Evolutionary conservation across 2,797 vertebrate species (phyloP), one percentile per base, ranked within the genome.

Genomic region (Cygnus olor): DNA sequence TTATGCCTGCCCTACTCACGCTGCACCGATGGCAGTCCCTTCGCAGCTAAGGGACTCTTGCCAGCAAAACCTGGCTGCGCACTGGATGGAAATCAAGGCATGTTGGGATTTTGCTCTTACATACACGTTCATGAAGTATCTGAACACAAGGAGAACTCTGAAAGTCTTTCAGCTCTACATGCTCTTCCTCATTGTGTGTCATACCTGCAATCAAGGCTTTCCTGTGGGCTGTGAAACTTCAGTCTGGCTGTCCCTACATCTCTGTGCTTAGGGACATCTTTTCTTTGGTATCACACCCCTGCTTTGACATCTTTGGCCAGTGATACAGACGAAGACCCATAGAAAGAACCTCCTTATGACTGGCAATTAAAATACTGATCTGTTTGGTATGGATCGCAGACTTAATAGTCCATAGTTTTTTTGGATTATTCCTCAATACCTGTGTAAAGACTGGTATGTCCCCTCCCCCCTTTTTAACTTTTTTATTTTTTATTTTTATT

Each of bases 151-250:
- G 66, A 68, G 12, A 16, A 17, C 36, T 64, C 45, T 21, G 5
- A n/a, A 60, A 65, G 27, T 14, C 8, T 45, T 12, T 14, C 3
- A 4, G 4, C 10, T 11, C 58, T 24, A 10, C 36, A 3, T 1
- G 0, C 8, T 72, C 30, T 28, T 72, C 34, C 60, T 24, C 34
- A 1, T 5, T 17, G 11, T 2, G 11, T 42, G 63, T 19, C 1
- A 1, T 45, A 66, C n/a, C 40, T 61, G 58, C 28, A 63, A 51
- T 40, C 15, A 3, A 4, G 32, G 24, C 15, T 32, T 44, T 61
- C 36, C 32, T n/a, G 2, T 53, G 47, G 45, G 10, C 65, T 78
- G 32, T 40, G 53, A 19, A 11, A 34, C 44, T 56, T 70, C 14
- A 18, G 14, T 27, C 72, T 77, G 45, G 27, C 21, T 86, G 56